Evolutionary conservation across 1,140 invertebrate genomes (phyloP), one percentile per base, ranked within the genome.

Genomic region (Agrypnia vestita): DNA sequence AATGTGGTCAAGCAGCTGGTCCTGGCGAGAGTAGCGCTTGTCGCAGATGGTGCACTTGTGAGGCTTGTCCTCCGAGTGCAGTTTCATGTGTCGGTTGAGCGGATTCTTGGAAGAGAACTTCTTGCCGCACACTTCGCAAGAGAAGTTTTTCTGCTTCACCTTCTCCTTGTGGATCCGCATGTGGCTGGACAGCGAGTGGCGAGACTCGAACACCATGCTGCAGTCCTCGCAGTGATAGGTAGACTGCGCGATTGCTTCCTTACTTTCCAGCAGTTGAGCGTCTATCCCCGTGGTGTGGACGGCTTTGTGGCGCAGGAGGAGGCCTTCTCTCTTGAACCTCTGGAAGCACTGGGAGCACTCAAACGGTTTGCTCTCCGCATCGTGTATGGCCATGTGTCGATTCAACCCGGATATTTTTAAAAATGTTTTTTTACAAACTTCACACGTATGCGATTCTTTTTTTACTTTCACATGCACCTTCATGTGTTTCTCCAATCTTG

Each of bases 1-100:
- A 84, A 91, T 86, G 84, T 92, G 92, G 61, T 90, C 87, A 19
- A 85, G 87, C 4, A 92, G 84, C 61, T 91, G 91, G 79, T 92
- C 91, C 47, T 90, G 87, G 49, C 91, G 85, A 3, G 90, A 87
- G 85, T 91, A 93, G n/a, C 84, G 84, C 78, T 90, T 91, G 10
- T 89, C 80, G 84, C 90, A 91, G 43, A 88, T 84, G 4, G 82
- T 83, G 84, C 90, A 91, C 59, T 85, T 84, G 73, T 84, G 86
- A 0, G 84, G 85, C 17, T 84, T 85, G 4, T 85, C 83, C 3
- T 84, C 75, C 4, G 81, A 85, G 76, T 90, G 89, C 21, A 89
- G 69, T 43, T 85, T 87, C 78, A 90, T 84, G 78, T 90, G 89
- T 8, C 88, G 82, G 74, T 84, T 85, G 6, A 90, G 78, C 13